Base-by-base conservation (phyloP, 2,113 vertebrate species). In the Riparia riparia region DNA sequence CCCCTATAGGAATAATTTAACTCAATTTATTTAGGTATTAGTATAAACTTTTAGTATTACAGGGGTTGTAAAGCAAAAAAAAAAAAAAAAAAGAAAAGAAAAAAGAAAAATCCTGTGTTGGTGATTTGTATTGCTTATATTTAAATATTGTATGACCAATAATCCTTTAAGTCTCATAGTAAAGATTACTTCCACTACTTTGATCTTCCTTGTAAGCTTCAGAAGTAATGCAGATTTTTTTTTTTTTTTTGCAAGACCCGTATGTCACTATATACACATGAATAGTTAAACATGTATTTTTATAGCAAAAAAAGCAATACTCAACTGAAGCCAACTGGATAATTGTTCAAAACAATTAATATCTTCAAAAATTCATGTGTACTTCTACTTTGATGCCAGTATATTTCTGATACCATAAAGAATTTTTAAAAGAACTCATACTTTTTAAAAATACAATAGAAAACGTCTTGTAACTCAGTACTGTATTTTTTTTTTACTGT, bases 11-110 rank as follows among this genome's bases (percentile, higher is more conserved):
- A 90, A 65, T 90, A 78, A 73, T 90, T 93, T 71, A 90, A 78
- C 56, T 80, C 13, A 14, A 65, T 95, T 93, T 65, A 66, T 89
- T 90, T 96, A 86, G 44, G 20, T 74, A 57, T 69, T 72, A 93
- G 53, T 87, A 66, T 70, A 73, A 92, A 78, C n/a, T 90, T 82
- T 22, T 81, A 65, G 49, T 82, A 78, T 77, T 77, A 56, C 28
- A 74, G 63, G 34, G 82, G 69, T 73, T 91, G 45, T 89, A 89
- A 91, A 78, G 21, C 54, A 74, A 85, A 86, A 31, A 89, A 41
- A 54, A 34, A 20, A 82, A 54, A 34, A 20, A 82, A n/a, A n/a
- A n/a, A n/a, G n/a, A 63, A n/a, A n/a, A n/a, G n/a, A 74, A 85
- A 86, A 31, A 89, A 41, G 51, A 34, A 20, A 53, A 29, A 24